A percentile compares a stretch with the other conserved stretches of the same genome.
Evolutionary conservation across 1,140 invertebrate genomes (phyloP).

Genomic region (Calycopis cecrops): DNA sequence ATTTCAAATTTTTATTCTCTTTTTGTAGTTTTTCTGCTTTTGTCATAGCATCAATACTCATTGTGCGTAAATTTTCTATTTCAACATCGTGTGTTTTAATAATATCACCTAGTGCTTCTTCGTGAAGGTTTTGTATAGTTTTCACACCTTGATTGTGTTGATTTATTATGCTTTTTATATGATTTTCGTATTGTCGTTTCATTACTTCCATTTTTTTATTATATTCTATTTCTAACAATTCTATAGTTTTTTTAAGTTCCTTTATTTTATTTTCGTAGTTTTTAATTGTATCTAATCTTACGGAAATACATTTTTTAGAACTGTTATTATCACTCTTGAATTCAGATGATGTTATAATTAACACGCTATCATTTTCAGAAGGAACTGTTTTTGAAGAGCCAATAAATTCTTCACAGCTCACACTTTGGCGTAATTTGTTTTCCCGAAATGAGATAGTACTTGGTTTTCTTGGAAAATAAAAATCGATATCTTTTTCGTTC

Average conservation of each 20-base stretch:
- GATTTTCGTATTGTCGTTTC: constrained; percentile 57
- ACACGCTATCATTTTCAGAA: too few relatives aligned
- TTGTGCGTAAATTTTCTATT: constrained; percentile 57
- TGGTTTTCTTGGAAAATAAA: too few relatives aligned
- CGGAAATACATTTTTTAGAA: constrained; percentile 27
- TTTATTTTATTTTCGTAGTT: constrained; percentile 51
- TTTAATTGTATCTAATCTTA: constrained; percentile 38
- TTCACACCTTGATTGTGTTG: constrained; percentile 62
- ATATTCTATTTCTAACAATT: constrained; percentile 54
- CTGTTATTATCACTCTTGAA: too few relatives aligned
- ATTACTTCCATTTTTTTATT: constrained; percentile 58
- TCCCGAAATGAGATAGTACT: too few relatives aligned
- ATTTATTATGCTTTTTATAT: constrained; percentile 60
- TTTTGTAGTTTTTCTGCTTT: constrained; percentile 56
- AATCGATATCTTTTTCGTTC: too few relatives aligned
- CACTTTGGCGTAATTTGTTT: too few relatives aligned
- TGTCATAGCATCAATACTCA: constrained; percentile 61
- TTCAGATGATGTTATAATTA: too few relatives aligned
- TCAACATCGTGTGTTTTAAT: constrained; percentile 61
- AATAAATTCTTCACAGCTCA: too few relatives aligned
- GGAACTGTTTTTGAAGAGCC: too few relatives aligned
- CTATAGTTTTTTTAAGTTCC: constrained; percentile 42
- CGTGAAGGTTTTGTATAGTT: constrained; percentile 59
- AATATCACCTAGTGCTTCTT: constrained; percentile 56
- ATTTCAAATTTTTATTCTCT: constrained; percentile 44